Evolutionary conservation across 2,888 invertebrate genomes (phyloP), one percentile per base, ranked within the genome.

Genomic region (Vannuccia rotundouncinata): DNA sequence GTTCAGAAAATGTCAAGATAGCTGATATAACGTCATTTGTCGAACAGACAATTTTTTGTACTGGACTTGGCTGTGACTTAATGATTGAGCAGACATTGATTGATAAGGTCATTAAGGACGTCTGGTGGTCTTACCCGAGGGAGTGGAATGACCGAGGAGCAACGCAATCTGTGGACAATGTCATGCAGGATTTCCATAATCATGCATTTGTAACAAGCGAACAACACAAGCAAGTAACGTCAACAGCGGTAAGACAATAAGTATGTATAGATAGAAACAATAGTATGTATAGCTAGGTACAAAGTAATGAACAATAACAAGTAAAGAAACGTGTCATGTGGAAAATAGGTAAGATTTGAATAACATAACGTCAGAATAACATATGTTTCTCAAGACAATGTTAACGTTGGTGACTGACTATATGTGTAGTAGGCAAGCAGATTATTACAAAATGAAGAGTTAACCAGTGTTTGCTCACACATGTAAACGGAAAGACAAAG

Each of bases 211-310:
- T 66, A 66, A 80, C 82, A 59, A 83, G 79, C 76, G 80, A 82
- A 60, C 82, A 83, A 45, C 82, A 82, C 79, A 83, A 79, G 30
- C 81, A 83, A 29, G 28, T 76, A 22, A 80, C 75, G 31, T 27
- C 25, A 73, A 78, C 82, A 22, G 79, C 78, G 59, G 66, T 79
- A 28, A 60, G 77, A n/a, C n/a, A n/a, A n/a, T n/a, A n/a, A n/a
- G n/a, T n/a, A n/a, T n/a, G n/a, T n/a, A n/a, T n/a, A n/a, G n/a
- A n/a, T n/a, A n/a, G n/a, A n/a, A n/a, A n/a, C n/a, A n/a, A n/a
- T n/a, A n/a, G n/a, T n/a, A n/a, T n/a, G n/a, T n/a, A n/a, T n/a
- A n/a, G n/a, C n/a, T n/a, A n/a, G n/a, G n/a, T n/a, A n/a, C n/a
- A n/a, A n/a, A n/a, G n/a, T n/a, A n/a, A n/a, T n/a, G n/a, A n/a